Conservation (phyloP, 2,888 invertebrate genomes). For the Elegia similella region DNA sequence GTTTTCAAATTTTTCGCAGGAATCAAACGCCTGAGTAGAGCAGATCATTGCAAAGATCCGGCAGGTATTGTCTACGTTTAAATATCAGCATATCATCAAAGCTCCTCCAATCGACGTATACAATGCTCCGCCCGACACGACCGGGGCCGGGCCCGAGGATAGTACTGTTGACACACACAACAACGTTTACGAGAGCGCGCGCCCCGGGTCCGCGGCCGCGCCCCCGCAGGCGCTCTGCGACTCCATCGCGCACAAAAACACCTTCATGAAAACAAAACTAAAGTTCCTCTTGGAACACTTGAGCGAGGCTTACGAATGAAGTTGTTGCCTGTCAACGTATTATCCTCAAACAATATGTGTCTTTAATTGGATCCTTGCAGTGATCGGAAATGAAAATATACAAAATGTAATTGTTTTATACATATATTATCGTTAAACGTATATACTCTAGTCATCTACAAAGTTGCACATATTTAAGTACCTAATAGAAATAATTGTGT, state of each 20-base stretch:
- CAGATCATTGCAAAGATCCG: conserved; percentile 93
- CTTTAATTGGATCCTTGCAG: conserved; percentile 80
- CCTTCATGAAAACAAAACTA: conserved; percentile 76
- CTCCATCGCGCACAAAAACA: conserved; percentile 75
- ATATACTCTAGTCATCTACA: conserved; percentile 80
- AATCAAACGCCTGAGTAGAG: conserved; percentile 95
- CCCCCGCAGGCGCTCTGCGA: conserved; percentile 72
- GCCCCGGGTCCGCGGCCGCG: conserved; percentile 75
- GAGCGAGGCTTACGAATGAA: conserved; percentile 85
- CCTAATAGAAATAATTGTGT: conserved; percentile 58
- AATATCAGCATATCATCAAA: conserved; percentile 83
- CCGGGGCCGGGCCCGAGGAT: conserved; percentile 62
- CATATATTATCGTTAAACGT: conserved; percentile 65
- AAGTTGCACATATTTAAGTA: conserved; percentile 74
- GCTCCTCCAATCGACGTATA: conserved; percentile 75
- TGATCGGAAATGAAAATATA: conserved; percentile 74
- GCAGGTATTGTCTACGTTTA: conserved; percentile 88
- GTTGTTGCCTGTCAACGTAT: conserved; percentile 63
- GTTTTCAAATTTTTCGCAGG: conserved; percentile 83
- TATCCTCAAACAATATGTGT: conserved; percentile 75
- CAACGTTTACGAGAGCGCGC: conserved; percentile 64
- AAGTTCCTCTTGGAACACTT: conserved; percentile 84
- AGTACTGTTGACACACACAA: conserved; percentile 66
- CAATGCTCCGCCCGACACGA: conserved; percentile 62
- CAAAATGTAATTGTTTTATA: conserved; percentile 73